Base-by-base conservation (phyloP, 2,113 vertebrate genomes). In the Oreotrochilus melanogaster region DNA sequence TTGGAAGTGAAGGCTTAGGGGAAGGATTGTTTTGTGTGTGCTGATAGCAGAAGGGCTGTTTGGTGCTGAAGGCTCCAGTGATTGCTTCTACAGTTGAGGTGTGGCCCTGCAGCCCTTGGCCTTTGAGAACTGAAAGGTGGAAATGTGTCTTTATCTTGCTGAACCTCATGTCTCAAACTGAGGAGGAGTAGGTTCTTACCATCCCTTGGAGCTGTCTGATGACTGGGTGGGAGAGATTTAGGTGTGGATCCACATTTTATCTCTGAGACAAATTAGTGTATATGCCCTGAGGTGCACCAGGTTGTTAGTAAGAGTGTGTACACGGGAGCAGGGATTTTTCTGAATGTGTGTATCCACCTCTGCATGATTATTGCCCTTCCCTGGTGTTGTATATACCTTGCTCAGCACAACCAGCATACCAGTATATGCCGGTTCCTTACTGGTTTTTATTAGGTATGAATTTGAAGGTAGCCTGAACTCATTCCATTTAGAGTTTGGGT, bases 1-100 rank as follows among this genome's bases (percentile, higher is more conserved):
- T 91, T 79, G 60, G 56, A 93, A 74, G 42, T 18, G 53, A 48
- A 88, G 92, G 66, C 45, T 92, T 92, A 78, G 72, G 53, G 85
- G 61, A 82, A 92, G 66, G 69, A 80, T 93, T 93, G n/a, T 35
- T 67, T 93, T 83, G 67, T 23, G 13, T 62, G 82, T 37, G 48
- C 51, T 88, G 65, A 79, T 78, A 81, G 89, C n/a, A 43, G 82
- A 78, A 72, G 86, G 73, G 45, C 70, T 4, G 5, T 67, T 85
- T 92, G 70, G 94, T 88, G 92, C 61, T 89, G 73, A 80, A 71
- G 69, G 66, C 73, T 95, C 70, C 87, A 33, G 78, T 0, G 6
- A 79, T 73, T 54, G 31, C 65, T 89, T 82, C 88, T 95, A 60
- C 27, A 45, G 48, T 89, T 78, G 47, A 87, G 87, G 23, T 79